Conservation (phyloP, 1,140 invertebrate genomes). For the Drosophila ficusphila region DNA sequence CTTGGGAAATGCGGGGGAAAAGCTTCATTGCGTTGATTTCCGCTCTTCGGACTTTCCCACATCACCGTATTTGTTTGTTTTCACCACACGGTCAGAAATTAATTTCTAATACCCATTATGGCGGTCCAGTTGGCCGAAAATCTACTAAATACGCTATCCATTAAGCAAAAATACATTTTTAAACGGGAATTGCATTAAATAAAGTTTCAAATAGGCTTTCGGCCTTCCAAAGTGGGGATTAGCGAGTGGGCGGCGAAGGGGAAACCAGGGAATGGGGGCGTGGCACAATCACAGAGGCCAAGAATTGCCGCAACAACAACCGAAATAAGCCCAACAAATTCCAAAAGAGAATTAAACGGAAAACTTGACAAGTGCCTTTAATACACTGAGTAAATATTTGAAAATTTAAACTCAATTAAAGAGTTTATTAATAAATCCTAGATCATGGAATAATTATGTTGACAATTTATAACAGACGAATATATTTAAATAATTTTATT, state of each 20-base stretch:
- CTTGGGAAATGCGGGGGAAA: conserved; percentile 27
- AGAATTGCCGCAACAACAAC: conserved; percentile 23
- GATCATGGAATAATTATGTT: too few relatives aligned
- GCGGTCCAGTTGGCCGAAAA: conserved; percentile 18
- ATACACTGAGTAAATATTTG: conserved; percentile 10
- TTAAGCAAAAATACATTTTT: conserved; percentile 59
- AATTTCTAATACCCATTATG: conserved; percentile 65
- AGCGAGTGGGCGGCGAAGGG: conserved; percentile 23
- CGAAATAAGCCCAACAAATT: conserved; percentile 39
- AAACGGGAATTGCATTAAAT: conserved; percentile 64
- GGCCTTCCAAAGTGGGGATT: conserved; percentile 60
- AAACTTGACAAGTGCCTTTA: background rate
- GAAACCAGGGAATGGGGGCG: background rate
- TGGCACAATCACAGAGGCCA: conserved; percentile 60
- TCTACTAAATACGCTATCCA: conserved; percentile 61
- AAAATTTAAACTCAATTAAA: too few relatives aligned
- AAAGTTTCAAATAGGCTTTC: conserved; percentile 73
- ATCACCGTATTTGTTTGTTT: conserved; percentile 35
- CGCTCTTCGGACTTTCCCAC: conserved; percentile 5
- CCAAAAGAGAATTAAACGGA: conserved; percentile 30
- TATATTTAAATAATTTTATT: background rate
- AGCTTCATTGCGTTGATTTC: conserved; percentile 38
- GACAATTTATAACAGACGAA: too few relatives aligned
- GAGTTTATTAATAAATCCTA: too few relatives aligned
- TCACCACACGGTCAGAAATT: conserved; percentile 63